Evolutionary conservation across 2,113 vertebrate genomes (phyloP).

Genomic region (Limanda limanda): DNA sequence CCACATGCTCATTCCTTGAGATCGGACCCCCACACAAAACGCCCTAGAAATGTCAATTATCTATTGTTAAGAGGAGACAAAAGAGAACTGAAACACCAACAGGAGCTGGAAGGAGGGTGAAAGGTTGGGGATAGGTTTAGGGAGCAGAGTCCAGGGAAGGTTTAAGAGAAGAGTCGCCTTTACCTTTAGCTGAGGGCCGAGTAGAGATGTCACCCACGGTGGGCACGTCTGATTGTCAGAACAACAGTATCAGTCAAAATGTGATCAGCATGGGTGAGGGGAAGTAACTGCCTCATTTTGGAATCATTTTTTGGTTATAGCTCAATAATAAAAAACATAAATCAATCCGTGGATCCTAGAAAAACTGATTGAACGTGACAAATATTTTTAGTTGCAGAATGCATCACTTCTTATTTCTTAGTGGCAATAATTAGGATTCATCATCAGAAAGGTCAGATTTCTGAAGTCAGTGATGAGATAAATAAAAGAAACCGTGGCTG

Average conservation of each 20-base stretch:
- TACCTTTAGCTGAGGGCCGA: conserved; percentile 60
- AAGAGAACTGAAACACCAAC: conserved; percentile 37
- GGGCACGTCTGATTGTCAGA: conserved; percentile 61
- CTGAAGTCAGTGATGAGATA: neutral
- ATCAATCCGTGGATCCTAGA: neutral
- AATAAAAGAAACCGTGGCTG: neutral
- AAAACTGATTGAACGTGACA: conserved; percentile 8
- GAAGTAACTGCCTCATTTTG: neutral
- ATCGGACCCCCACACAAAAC: conserved; percentile 10
- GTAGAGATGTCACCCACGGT: conserved; percentile 61
- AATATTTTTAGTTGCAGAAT: neutral
- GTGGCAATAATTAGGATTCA: neutral
- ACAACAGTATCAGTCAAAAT: conserved; percentile 50
- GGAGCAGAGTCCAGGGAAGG: conserved; percentile 9
- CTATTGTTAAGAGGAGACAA: conserved; percentile 39
- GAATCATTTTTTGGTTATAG: neutral
- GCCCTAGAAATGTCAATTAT: conserved; percentile 43
- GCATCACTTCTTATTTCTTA: neutral
- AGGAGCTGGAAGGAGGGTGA: conserved; percentile 18
- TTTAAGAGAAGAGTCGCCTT: conserved; percentile 42
- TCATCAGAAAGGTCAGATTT: neutral
- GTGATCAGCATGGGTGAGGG: conserved; percentile 3
- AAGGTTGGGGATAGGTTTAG: conserved; percentile 27
- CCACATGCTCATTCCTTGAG: conserved; percentile 10
- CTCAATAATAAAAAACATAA: neutral